Conservation (phyloP, 2,797 vertebrate genomes). For the Acrossocheilus fasciatus region DNA sequence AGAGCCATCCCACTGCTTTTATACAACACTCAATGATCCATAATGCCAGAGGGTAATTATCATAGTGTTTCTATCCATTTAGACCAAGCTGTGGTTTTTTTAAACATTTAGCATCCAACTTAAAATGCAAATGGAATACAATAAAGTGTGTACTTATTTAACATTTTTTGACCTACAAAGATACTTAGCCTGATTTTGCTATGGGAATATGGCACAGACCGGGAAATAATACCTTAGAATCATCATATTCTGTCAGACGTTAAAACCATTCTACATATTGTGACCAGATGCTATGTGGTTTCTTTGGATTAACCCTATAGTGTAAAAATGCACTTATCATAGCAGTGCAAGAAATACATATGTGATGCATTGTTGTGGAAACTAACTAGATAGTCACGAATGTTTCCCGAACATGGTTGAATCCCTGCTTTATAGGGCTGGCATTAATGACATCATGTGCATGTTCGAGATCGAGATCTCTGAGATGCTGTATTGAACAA, state of each 20-base stretch:
- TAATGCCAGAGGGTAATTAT: slow-evolving; percentile 18
- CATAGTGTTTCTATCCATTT: slow-evolving; percentile 39
- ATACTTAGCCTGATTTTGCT: neutral
- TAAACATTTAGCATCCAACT: neutral
- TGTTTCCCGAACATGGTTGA: neutral
- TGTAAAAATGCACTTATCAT: slow-evolving; percentile 8
- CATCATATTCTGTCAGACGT: slow-evolving; percentile 1
- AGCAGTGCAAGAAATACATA: neutral
- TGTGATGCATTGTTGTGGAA: neutral
- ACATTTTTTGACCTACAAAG: neutral
- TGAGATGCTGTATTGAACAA: too few relatives aligned
- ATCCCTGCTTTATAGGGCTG: neutral
- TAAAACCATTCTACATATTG: slow-evolving; percentile 4
- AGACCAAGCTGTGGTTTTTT: neutral
- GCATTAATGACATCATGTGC: neutral
- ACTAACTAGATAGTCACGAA: neutral
- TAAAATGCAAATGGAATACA: slow-evolving; percentile 8
- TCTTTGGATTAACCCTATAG: slow-evolving; percentile 16
- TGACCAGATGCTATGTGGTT: slow-evolving; percentile 12
- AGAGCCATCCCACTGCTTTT: slow-evolving; percentile 27
- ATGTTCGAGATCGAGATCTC: neutral
- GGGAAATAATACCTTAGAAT: neutral
- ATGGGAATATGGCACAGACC: neutral
- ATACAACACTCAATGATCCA: slow-evolving; percentile 35
- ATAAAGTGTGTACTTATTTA: neutral